Conservation (phyloP, 2,888 invertebrate genomes). For the Caradrina kadenii region DNA sequence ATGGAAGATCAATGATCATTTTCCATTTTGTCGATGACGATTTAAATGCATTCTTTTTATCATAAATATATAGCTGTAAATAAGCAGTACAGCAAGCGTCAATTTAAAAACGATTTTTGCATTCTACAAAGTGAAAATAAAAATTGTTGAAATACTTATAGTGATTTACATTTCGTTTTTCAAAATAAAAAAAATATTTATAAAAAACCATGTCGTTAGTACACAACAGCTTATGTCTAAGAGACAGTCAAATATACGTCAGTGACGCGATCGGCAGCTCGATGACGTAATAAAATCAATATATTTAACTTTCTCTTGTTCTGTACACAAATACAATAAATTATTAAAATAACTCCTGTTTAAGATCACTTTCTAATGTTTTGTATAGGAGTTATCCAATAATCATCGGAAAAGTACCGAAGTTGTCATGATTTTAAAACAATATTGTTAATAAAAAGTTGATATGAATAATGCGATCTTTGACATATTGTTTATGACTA, state of each 20-base stretch:
- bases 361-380: constrained; percentile 48
- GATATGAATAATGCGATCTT: constrained; percentile 19
- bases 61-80: no score
- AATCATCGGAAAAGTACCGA: constrained; percentile 31
- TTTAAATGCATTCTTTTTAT: background rate
- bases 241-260: constrained; percentile 40
- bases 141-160: no score
- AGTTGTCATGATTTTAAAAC: background rate
- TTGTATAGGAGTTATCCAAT: constrained; percentile 24
- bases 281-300: constrained; percentile 32
- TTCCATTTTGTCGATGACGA: background rate
- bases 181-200: no score
- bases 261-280: background rate
- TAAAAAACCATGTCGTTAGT: constrained; percentile 29
- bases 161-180: no score
- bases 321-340: constrained; percentile 51
- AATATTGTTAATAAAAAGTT: constrained; percentile 2
- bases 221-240: constrained; percentile 21
- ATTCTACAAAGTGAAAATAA: no score
- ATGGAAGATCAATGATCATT: background rate
- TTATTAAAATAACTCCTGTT: constrained; percentile 39
- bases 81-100: no score
- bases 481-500: constrained; percentile 7
- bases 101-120: no score
- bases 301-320: constrained; percentile 54